Evolutionary conservation across 2,888 invertebrate genomes (phyloP), one percentile per base, ranked within the genome.

Genomic region (Alloplasta piceator): DNA sequence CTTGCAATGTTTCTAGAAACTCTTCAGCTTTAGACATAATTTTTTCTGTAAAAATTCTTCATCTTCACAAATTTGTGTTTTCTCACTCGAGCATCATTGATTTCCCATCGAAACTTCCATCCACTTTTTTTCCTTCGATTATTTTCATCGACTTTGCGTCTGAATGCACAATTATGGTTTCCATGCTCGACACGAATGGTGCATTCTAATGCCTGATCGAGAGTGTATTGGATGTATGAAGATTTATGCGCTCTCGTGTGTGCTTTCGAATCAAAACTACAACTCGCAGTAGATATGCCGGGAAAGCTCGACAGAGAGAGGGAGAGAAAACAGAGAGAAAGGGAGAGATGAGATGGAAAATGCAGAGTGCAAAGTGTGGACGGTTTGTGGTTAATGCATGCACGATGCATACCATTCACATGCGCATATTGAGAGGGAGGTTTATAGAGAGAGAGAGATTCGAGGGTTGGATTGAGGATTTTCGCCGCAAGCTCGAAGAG

Each of bases 171-270:
- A 50, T 50, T 50, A n/a, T 50, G 2, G 12, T 52, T 52, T 52
- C 12, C 14, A 52, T 12, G 5, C 52, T 6, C 14, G 14, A 7
- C 52, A 12, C 14, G 7, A 14, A 10, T 4, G 12, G 10, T 12
- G 48, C n/a, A 48, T 6, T n/a, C 5, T 48, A 48, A n/a, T 48
- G 48, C 12, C 26, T 3, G 26, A 48, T 16, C 52, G 52, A 4
- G 52, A 16, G 52, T 14, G n/a, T 50, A 50, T 14, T 10, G 36
- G 10, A 39, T 12, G 50, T 56, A 74, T 78, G 78, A 71, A 71
- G 61, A 82, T 82, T 71, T 67, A 78, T 78, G 75, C 41, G 67
- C 26, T 26, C 26, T 26, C 70, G 48, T 78, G 71, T 82, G 75
- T 71, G 67, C 71, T 60, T 26, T 26, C 52, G 75, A 75, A 75